Conservation (phyloP, 2,797 vertebrate species). For the Paedocypris micromegethes region DNA sequence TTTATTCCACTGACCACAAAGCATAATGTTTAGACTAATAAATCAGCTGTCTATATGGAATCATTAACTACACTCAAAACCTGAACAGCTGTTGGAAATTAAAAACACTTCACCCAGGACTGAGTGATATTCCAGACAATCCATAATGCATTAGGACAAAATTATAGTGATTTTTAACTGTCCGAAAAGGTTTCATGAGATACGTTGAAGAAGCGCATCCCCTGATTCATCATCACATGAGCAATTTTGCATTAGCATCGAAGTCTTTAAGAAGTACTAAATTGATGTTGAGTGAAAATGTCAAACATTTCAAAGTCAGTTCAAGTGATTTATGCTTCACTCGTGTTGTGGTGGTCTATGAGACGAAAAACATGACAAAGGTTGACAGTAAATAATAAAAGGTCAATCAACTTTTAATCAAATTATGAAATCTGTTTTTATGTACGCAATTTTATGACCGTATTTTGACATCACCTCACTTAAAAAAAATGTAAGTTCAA, state of each 20-base stretch:
- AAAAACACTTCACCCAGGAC: conserved; percentile 96
- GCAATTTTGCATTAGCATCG: conserved; percentile 84
- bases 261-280: conserved; percentile 85
- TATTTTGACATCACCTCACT: too few species aligned
- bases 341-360: conserved; percentile 40
- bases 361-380: conserved; percentile 24
- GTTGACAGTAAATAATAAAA: background rate
- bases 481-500: too few species aligned
- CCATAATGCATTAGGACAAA: conserved; percentile 99
- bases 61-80: conserved; percentile 98
- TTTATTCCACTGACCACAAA: conserved; percentile 98
- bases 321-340: conserved; percentile 65
- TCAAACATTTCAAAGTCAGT: conserved; percentile 77
- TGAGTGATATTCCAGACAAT: conserved; percentile 99
- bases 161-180: conserved; percentile 99
- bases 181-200: conserved; percentile 97
- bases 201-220: conserved; percentile 91
- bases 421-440: too few species aligned
- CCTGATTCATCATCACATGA: conserved; percentile 89
- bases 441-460: too few species aligned
- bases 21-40: conserved; percentile 97
- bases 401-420: too few species aligned
- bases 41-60: conserved; percentile 99
- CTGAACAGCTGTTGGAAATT: conserved; percentile 99
- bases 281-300: conserved; percentile 81